Base-by-base conservation (phyloP, 2,888 invertebrate genomes). In the Eudemis profundana region DNA sequence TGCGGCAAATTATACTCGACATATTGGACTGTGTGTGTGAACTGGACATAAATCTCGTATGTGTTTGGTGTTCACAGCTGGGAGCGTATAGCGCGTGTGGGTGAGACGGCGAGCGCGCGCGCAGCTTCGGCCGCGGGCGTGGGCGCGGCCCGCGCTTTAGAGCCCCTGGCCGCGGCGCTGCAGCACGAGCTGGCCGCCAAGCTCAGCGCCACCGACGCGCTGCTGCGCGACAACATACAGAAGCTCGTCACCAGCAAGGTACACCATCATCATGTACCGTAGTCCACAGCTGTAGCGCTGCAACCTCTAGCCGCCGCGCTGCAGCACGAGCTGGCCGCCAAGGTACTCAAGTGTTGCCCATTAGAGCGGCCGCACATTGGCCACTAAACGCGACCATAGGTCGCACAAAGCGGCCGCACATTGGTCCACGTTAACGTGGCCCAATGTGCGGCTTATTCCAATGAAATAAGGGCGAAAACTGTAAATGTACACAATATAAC, bases 221-320 rank as follows among this genome's bases (percentile, higher is more conserved):
- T 96, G 74, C 89, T 98, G 44, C 94, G 95, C 68, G 97, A 97
- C 60, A 97, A 96, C 83, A 95, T 98, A 69, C 93, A 94, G 21
- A 96, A 97, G 77, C 92, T 97, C 49, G 94, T 97, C 76, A 94
- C 94, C 75, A 97, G 96, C 83, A 96, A 96, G 94, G 97, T 96
- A 63, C 44, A 93, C 94, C n/a, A n/a, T n/a, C 8, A 10, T 33
- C 27, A 27, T 4, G 27, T 4, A 27, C 27, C 4, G 27, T 27
- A 7, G 27, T 27, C 4, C 27, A 27, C 27, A 27, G 44, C 93
- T 94, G n/a, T n/a, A 0, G 93, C 95, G 46, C 92, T 97, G 65
- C 96, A 97, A 75, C 95, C 95, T 19, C 89, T 97, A 12, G 95
- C 95, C 67, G 93, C 93, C 56, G 95, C 96, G 77, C 89, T 98